Conservation (phyloP, 1,140 invertebrate species). For the Drosophila bocqueti region DNA sequence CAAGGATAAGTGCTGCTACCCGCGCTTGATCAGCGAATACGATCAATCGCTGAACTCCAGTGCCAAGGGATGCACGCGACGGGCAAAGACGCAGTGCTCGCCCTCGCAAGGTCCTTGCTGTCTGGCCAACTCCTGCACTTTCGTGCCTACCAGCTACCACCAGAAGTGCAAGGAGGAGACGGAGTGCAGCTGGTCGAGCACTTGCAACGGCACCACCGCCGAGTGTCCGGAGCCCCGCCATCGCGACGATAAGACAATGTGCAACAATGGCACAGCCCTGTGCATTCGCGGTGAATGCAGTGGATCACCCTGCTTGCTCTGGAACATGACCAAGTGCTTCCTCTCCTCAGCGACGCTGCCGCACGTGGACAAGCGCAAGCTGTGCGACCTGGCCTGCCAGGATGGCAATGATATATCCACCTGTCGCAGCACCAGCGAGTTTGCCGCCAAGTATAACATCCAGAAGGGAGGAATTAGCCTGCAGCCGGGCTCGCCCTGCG, state of each 20-base stretch:
- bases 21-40: slow-evolving; percentile 90
- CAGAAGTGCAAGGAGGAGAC: slow-evolving; percentile 93
- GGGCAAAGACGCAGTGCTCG: slow-evolving; percentile 93
- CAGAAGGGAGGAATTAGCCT: slow-evolving; percentile 94
- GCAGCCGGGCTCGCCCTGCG: slow-evolving; percentile 97
- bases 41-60: slow-evolving; percentile 90
- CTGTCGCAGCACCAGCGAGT: slow-evolving; percentile 95
- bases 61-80: slow-evolving; percentile 92
- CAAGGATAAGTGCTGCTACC: slow-evolving; percentile 97
- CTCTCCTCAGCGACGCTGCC: slow-evolving; percentile 93
- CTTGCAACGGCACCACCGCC: slow-evolving; percentile 93
- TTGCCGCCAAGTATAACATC: slow-evolving; percentile 90
- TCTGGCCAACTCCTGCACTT: slow-evolving; percentile 91
- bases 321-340: slow-evolving; percentile 98
- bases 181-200: slow-evolving; percentile 94
- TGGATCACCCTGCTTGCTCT: slow-evolving; percentile 97
- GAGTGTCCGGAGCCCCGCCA: slow-evolving; percentile 93
- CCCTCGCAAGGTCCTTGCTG: slow-evolving; percentile 99
- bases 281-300: slow-evolving; percentile 97
- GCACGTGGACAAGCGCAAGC: slow-evolving; percentile 92
- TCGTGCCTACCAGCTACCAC: slow-evolving; percentile 88
- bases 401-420: slow-evolving; percentile 90
- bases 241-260: slow-evolving; percentile 92
- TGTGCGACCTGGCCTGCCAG: slow-evolving; percentile 98
- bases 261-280: slow-evolving; percentile 94